Evolutionary conservation across 2,888 invertebrate genomes (phyloP), one percentile per base, ranked within the genome.

Genomic region (Trilocha varians): DNA sequence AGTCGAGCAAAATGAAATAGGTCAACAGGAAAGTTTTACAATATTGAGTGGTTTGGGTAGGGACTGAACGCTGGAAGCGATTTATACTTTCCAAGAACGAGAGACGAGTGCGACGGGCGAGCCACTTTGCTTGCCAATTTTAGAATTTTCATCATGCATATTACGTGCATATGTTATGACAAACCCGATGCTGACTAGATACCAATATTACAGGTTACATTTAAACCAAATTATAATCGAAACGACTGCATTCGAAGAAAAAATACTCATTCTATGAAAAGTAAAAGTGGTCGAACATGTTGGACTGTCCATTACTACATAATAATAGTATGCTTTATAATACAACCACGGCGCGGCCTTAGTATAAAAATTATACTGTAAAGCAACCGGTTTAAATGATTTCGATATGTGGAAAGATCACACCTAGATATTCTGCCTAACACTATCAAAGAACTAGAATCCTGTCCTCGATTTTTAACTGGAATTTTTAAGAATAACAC

Each of bases 21-120:
- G 46, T 47, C 45, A 55, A 44, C 45, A 41, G 42, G 39, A 50
- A 55, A 53, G 50, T 57, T 66, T 55, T 49, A 51, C 49, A 61
- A 58, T 55, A 57, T 52, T 52, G 41, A 51, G 48, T 46, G 48
- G 48, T 49, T 51, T 53, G 44, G 44, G 53, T 44, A 53, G 52
- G 46, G 39, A 39, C 46, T 44, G 44, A 57, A 61, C 48, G 49
- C 55, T 60, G 55, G 52, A 59, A 65, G 53, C 56, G 52, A 64
- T 62, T 62, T 56, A 58, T 55, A 54, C 42, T 61, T 63, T 62
- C 62, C 50, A 48, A 53, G 62, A 63, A 62, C 25, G 41, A 36
- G 40, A 45, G 41, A 44, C 51, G 48, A 50, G 49, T 51, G 55
- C 50, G 57, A 57, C 61, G 57, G 25, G 46, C 49, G 58, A 51